phyloP scores from a whole-genome alignment of 2,113 vertebrate genomes.

The Canis aureus region DNA sequence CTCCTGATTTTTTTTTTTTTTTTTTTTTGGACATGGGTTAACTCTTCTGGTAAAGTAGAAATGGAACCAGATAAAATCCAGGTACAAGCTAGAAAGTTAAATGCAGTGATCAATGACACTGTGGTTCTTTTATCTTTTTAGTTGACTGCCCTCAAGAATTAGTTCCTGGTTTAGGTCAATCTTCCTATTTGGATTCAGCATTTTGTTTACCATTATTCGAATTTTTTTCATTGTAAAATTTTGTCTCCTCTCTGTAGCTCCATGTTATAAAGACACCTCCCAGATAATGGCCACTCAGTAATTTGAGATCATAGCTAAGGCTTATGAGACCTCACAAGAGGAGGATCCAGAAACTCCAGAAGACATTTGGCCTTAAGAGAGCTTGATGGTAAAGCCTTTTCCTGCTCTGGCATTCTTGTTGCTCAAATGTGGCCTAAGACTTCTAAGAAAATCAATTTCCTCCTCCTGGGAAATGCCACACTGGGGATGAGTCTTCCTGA shows the following conservation, averaged over 20 bases:
- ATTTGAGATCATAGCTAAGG: background rate
- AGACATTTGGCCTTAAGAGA: background rate
- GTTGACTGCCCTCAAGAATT: background rate
- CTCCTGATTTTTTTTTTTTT: background rate
- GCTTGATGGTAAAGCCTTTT: background rate
- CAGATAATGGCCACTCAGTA: background rate
- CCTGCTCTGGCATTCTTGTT: background rate
- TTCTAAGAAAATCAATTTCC: background rate
- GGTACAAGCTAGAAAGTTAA: background rate
- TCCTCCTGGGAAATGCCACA: background rate
- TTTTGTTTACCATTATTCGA: background rate
- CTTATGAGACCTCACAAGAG: background rate
- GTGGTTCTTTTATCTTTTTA: background rate
- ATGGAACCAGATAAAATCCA: background rate
- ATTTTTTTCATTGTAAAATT: background rate
- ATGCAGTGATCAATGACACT: background rate
- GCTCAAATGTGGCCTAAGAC: background rate
- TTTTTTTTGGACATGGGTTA: background rate
- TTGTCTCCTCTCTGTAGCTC: background rate
- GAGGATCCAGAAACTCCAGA: background rate
- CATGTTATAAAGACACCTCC: background rate
- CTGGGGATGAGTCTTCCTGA: background rate
- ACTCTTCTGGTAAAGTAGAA: background rate
- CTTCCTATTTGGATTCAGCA: background rate
- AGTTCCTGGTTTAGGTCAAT: background rate